Evolutionary conservation across 2,113 vertebrate genomes (phyloP), one percentile per base, ranked within the genome.

Genomic region (Camelus dromedarius): DNA sequence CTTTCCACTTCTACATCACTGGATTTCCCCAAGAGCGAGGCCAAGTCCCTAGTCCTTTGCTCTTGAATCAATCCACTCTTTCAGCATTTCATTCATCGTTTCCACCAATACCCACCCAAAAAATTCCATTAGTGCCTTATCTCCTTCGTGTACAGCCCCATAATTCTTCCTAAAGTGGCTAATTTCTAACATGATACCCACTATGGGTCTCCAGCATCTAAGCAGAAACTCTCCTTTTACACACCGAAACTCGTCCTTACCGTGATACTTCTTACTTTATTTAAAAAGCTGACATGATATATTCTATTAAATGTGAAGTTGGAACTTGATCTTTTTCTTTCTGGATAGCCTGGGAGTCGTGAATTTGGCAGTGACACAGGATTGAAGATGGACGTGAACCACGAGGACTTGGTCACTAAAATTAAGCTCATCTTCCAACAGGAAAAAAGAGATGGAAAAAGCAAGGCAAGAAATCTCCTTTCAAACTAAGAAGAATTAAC

Each of bases 401-500:
- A 86, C 22, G 73, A 95, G 66, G 20, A 73, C 58, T 9, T 18
- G 11, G 84, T 80, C 85, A 67, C 81, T 32, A 66, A 66, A 76
- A 89, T 56, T 32, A 46, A 73, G 93, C 60, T 92, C 80, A 83
- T 91, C 89, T 70, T 92, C 28, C 70, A 91, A 79, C 0, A 70
- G n/a, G 75, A 0, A 56, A 79, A 54, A 56, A 1, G 52, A 6
- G 50, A 42, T 18, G 80, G 69, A 14, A 86, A 93, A 95, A 92
- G 70, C 8, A 90, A 48, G 52, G 70, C 77, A 91, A 97, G 89
- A 97, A 96, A 95, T 70, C 77, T 97, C 95, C 89, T 96, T 97
- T 97, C 80, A 96, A 97, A 90, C 73, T 84, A 95, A 89, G 83
- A 93, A 97, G 96, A 98, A 98, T 98, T 92, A 95, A 94, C 93